Conservation (phyloP, 1,140 invertebrate species). For the Marisa cornuarietis region DNA sequence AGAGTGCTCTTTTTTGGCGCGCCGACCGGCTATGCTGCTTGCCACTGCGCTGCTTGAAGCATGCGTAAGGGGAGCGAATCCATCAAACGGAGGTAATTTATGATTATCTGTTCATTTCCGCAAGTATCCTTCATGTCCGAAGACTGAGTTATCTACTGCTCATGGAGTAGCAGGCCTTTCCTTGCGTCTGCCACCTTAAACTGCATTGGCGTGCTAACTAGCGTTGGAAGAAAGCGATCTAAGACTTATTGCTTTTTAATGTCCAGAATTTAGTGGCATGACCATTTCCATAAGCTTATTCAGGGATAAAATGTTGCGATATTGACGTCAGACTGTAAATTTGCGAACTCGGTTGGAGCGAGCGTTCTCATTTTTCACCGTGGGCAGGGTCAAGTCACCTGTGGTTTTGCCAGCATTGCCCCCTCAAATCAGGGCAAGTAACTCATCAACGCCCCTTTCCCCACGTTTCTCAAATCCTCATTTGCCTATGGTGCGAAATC, state of each 20-base stretch:
- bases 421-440: too few relatives aligned
- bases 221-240: background rate
- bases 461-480: slow-evolving; percentile 4
- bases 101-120: background rate
- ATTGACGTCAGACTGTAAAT: too few relatives aligned
- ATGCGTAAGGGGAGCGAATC: background rate
- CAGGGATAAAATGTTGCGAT: too few relatives aligned
- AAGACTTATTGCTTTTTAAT: background rate
- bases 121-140: background rate
- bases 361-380: background rate
- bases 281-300: too few relatives aligned
- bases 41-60: background rate
- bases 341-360: too few relatives aligned
- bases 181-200: background rate
- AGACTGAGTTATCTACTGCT: background rate
- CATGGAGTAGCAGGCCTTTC: background rate
- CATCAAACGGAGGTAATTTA: background rate
- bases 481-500: background rate
- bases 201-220: background rate
- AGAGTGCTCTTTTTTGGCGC: background rate
- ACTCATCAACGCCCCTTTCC: background rate
- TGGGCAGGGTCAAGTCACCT: background rate
- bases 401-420: too few relatives aligned
- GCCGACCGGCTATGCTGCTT: background rate
- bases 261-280: too few relatives aligned